These are phyloP conservation scores for Tyto alba DNA, from an alignment of 2,113 vertebrate genomes.

Conservation along the genomic window DNA sequence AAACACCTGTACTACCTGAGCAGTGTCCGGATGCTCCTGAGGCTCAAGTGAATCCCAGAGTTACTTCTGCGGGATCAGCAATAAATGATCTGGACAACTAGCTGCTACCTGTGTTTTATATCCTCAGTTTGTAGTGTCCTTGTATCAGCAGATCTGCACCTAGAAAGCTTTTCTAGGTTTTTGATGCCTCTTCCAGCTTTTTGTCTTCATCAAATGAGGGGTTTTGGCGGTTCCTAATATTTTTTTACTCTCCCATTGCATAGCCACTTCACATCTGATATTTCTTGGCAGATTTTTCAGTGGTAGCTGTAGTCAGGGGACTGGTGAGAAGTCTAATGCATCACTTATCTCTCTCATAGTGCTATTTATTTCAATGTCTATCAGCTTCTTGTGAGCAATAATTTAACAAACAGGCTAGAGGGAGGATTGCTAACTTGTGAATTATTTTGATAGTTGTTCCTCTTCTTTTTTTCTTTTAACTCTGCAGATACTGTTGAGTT, in stretches of 20 bases:
- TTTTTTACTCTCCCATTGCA: not conserved
- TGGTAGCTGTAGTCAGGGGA: not conserved
- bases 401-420: not conserved
- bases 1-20: not conserved
- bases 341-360: not conserved
- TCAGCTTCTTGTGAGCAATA: not conserved
- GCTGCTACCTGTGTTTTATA: not conserved
- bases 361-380: not conserved
- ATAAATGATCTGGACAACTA: not conserved
- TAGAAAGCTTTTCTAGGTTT: not conserved
- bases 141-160: not conserved
- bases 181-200: not conserved
- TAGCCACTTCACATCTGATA: not conserved
- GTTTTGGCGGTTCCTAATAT: not conserved
- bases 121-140: accelerated
- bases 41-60: not conserved
- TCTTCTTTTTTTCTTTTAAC: not conserved
- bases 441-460: not conserved
- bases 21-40: not conserved
- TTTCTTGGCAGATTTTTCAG: not conserved
- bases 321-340: constrained; percentile 5
- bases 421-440: not conserved
- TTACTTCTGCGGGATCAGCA: not conserved
- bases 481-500: not conserved
- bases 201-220: not conserved